Conservation (phyloP, 2,888 invertebrate genomes). For the Drosophila histrio region DNA sequence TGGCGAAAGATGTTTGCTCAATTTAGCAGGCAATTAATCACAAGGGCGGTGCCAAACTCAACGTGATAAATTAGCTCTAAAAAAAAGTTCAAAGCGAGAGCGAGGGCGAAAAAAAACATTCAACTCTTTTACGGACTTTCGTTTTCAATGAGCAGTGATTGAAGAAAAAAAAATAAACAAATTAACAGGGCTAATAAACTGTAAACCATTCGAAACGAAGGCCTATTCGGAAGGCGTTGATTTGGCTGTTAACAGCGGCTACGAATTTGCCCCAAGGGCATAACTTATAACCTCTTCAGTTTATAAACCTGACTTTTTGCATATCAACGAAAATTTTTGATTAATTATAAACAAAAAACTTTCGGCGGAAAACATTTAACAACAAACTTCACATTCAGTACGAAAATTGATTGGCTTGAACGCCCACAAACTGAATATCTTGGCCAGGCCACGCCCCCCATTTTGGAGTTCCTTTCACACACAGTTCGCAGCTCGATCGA, state of each 20-base stretch:
- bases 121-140: constrained; percentile 53
- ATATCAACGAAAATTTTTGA: constrained; percentile 20
- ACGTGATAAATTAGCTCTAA: constrained; percentile 62
- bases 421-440: constrained; percentile 22
- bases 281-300: constrained; percentile 2
- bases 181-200: constrained; percentile 57
- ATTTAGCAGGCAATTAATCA: constrained; percentile 69
- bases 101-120: constrained; percentile 11
- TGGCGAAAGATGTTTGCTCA: constrained; percentile 53
- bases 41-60: constrained; percentile 45
- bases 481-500: neutral
- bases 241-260: constrained; percentile 46
- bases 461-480: constrained; percentile 29
- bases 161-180: constrained; percentile 25
- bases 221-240: constrained; percentile 58
- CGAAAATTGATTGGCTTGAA: constrained; percentile 26
- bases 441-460: constrained; percentile 26
- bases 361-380: constrained; percentile 19
- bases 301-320: constrained; percentile 27
- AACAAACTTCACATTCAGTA: constrained; percentile 16
- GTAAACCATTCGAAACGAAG: constrained; percentile 12
- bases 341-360: constrained; percentile 27
- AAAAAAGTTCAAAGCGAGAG: constrained; percentile 12
- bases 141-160: constrained; percentile 56
- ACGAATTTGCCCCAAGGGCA: constrained; percentile 35